These are phyloP conservation scores for Lysiphlebus fabarum DNA, from an alignment of 1,140 invertebrate genomes.

Conservation along the genomic window DNA sequence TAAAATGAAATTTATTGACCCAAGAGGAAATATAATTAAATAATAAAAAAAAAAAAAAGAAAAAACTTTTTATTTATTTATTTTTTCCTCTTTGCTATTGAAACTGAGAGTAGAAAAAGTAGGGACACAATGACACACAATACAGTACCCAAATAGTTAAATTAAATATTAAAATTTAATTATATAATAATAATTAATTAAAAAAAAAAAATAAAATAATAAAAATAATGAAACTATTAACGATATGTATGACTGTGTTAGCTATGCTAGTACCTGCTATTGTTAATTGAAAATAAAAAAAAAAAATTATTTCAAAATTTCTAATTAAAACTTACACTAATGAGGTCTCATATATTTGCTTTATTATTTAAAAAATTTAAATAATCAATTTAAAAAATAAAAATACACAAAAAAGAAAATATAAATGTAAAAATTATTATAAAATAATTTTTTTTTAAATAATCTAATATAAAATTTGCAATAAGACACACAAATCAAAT, in stretches of 20 bases:
- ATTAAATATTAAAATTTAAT: constrained; percentile 9
- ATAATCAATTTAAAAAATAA: background rate
- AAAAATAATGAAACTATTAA: constrained; percentile 55
- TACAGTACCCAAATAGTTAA: constrained; percentile 22
- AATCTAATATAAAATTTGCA: constrained; percentile 31
- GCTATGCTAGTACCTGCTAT: constrained; percentile 58
- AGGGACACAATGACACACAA: constrained; percentile 27
- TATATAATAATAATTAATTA: background rate
- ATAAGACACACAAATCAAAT: constrained; percentile 47
- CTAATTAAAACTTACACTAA: background rate
- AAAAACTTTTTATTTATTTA: background rate
- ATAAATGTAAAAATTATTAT: background rate
- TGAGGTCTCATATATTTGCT: too few relatives aligned
- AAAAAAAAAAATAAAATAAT: constrained; percentile 43
- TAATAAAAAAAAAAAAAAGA: constrained; percentile 3
- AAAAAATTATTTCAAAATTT: constrained; percentile 7
- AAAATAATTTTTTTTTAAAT: background rate
- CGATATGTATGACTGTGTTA: constrained; percentile 57
- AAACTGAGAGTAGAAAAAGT: constrained; percentile 17
- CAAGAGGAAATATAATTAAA: background rate
- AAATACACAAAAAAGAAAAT: background rate
- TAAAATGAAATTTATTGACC: background rate
- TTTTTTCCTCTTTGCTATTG: constrained; percentile 8
- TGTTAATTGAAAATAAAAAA: constrained; percentile 41
- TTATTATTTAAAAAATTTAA: too few relatives aligned